These are phyloP conservation scores for Cydia pomonella DNA, from an alignment of 1,140 invertebrate species.

Conservation along the genomic window DNA sequence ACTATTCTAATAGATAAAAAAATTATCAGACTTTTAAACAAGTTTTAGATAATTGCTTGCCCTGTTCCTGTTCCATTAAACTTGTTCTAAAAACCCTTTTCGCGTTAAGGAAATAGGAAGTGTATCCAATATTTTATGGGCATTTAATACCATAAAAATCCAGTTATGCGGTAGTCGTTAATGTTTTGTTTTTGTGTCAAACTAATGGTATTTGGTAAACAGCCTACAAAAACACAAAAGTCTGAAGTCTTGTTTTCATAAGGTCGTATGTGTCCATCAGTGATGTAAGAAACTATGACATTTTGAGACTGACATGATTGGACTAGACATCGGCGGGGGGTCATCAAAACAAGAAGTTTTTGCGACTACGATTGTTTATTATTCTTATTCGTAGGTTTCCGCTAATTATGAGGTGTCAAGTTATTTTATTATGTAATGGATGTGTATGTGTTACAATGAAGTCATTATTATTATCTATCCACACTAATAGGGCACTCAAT, in stretches of 20 bases:
- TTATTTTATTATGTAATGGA: not conserved
- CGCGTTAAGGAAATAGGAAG: slow-evolving; percentile 29
- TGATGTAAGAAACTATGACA: not conserved
- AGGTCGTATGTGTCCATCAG: not conserved
- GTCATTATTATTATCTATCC: not conserved
- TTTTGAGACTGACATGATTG: not conserved
- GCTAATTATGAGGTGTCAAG: slow-evolving; percentile 3
- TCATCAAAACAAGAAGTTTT: slow-evolving; percentile 26
- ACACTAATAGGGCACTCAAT: not conserved
- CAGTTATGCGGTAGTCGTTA: slow-evolving; percentile 26
- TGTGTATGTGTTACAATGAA: not conserved
- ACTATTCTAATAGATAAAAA: too few relatives aligned
- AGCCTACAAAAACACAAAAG: slow-evolving; percentile 22
- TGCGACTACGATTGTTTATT: slow-evolving; percentile 20
- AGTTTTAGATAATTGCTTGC: not conserved
- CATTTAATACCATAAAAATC: slow-evolving; percentile 15
- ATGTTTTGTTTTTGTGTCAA: slow-evolving; percentile 32
- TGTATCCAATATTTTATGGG: not conserved
- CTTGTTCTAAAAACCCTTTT: slow-evolving; percentile 14
- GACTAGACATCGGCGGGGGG: not conserved
- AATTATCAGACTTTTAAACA: not conserved
- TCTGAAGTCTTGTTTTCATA: not conserved
- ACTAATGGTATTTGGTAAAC: slow-evolving; percentile 27
- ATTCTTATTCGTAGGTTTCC: slow-evolving; percentile 21
- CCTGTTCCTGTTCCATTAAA: not conserved